Conservation (phyloP, 2,113 vertebrate species). For the Casuarius casuarius region DNA sequence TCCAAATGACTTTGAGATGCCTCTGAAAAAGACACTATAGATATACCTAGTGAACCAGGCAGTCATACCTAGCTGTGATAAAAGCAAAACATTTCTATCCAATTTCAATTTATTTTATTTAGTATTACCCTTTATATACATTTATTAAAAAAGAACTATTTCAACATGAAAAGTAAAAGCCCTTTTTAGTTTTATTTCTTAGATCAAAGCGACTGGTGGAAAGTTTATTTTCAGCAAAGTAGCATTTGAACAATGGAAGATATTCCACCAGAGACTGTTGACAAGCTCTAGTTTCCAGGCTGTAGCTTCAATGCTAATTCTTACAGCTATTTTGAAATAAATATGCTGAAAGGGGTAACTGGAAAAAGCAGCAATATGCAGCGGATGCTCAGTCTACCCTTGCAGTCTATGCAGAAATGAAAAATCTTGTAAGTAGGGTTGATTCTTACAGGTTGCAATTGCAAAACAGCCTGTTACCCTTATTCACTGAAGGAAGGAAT, state of each 20-base stretch:
- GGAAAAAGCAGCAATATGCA: not conserved
- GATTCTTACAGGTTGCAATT: not conserved
- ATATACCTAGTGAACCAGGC: not conserved
- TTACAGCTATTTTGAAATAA: constrained; percentile 17
- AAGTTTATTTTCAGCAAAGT: not conserved
- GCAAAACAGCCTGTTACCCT: not conserved
- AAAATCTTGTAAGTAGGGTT: not conserved
- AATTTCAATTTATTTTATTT: not conserved
- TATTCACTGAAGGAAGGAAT: not conserved
- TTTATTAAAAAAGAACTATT: not conserved
- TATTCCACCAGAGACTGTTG: not conserved
- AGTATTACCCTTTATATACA: no score
- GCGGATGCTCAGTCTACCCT: not conserved
- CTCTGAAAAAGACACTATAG: not conserved
- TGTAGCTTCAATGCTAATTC: not conserved
- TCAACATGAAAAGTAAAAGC: not conserved
- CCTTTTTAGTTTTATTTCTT: not conserved
- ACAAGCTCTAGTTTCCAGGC: not conserved
- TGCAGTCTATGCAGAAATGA: not conserved
- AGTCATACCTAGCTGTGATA: fast-evolving
- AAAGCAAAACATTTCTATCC: not conserved
- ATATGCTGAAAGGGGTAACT: not conserved
- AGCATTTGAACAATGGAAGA: not conserved
- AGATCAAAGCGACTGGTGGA: not conserved
- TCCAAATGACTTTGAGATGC: not conserved